Evolutionary conservation across 35 echinoderm and acorn worm genomes (phyloP), one percentile per base, ranked within the genome.

Genomic region (Chiridota heheva): DNA sequence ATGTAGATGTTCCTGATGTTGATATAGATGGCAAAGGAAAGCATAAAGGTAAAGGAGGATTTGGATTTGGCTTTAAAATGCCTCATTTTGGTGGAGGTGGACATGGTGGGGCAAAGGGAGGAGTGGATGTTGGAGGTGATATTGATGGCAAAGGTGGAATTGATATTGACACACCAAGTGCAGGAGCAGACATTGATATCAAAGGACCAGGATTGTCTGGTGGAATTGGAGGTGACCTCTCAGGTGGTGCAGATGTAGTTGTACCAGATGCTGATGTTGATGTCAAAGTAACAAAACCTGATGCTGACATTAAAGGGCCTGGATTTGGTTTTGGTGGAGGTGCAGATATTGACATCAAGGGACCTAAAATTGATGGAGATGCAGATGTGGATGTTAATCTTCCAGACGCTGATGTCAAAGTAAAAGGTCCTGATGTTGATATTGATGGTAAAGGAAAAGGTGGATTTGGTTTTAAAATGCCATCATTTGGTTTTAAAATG

Each of bases 1-100:
- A 74, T 74, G 33, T 69, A 5, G 65, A 69, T 38, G 34, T 47
- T 4, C 70, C 70, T 60, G 53, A 78, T 13, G 56, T 18, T 60
- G 75, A 78, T 16, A 25, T 78, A 40, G 75, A 78, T 78, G 75
- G 75, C 26, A 78, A 78, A 42, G 53, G 31, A n/a, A 78, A 81
- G 8, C 42, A 58, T 20, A 70, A 80, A 33, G 55, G 55, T 48
- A 36, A 33, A 72, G 60, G 83, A 27, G 76, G 76, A 57, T 44
- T 86, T 93, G 90, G 64, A 63, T 74, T 74, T 74, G 83, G 83
- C 41, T 67, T 65, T 42, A n/a, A n/a, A n/a, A n/a, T n/a, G n/a
- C n/a, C n/a, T 62, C 68, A 86, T 20, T 86, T 86, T 76, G 70
- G 70, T 3, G 70, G 70, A 29, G 69, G 66, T 13, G 70, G 70